These are phyloP conservation scores for Oreortyx pictus DNA, from an alignment of 2,797 vertebrate species.

Conservation along the genomic window DNA sequence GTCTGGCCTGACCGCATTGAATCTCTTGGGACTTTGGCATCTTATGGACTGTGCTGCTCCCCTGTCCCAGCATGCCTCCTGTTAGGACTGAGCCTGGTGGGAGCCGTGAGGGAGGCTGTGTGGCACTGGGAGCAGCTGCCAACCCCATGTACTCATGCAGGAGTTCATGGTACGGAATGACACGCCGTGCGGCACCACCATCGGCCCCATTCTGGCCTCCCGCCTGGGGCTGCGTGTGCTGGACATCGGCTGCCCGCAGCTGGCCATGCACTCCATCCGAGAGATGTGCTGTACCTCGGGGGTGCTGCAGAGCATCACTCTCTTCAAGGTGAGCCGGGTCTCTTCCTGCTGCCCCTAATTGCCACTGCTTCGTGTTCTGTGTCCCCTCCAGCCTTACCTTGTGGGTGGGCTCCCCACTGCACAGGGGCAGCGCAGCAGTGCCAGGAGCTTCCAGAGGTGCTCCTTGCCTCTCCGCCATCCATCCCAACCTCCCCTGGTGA, in stretches of 20 bases:
- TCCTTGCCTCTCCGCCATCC: neutral
- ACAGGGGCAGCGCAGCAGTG: neutral
- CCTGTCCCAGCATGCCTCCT: neutral
- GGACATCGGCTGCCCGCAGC: conserved; percentile 92
- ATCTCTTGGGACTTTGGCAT: neutral
- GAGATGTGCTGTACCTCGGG: conserved; percentile 97
- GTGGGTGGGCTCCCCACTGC: neutral
- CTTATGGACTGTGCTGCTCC: rapidly evolving
- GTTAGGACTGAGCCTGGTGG: neutral
- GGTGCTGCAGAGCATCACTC: conserved; percentile 89
- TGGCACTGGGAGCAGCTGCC: neutral
- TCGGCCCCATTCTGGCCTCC: conserved; percentile 93
- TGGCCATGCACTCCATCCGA: conserved; percentile 97
- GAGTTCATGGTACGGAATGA: conserved; percentile 98
- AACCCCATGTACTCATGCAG: conserved; percentile 61
- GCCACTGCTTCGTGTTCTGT: rapidly evolving
- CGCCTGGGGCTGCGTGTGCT: conserved; percentile 91
- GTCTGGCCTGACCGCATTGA: neutral
- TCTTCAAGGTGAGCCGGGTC: conserved; percentile 88
- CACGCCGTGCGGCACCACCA: conserved; percentile 91
- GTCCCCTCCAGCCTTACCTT: neutral
- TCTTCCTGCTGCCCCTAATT: neutral
- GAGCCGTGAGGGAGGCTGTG: rapidly evolving
- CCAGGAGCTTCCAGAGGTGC: neutral
- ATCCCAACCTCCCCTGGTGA: conserved; percentile 6